Base-by-base conservation (phyloP, 92 coral and sea anemone genomes). In the Zoanthus sansibaricus region DNA sequence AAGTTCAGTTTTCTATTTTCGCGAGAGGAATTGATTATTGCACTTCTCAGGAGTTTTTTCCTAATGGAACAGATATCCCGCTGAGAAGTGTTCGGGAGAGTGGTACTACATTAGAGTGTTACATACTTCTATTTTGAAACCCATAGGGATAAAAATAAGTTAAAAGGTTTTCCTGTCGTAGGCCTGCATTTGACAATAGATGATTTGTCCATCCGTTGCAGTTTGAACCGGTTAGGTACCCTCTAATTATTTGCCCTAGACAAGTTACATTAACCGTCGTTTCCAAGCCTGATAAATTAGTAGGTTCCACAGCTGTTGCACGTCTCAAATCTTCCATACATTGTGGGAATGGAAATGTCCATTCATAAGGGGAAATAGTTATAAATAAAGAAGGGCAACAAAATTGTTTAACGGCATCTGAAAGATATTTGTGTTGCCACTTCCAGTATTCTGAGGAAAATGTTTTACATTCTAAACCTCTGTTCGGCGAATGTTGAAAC, bases 301-400 rank as follows among this genome's bases (percentile, higher is more conserved):
- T 92, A 1, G 95, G 95, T 33, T 33, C 42, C 42, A 33, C 1
- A 3, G 42, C 42, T 33, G 91, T 80, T 6, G 7, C 4, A 0
- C 45, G 0, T 49, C 83, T n/a, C 9, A 86, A 62, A 0, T 68
- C 71, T 0, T 59, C 17, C 11, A 88, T 15, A 90, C 93, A 94
- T 0, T 8, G 9, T 9, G 94, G 91, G 45, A 76, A 87, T 5
- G 95, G 94, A 62, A 94, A 92, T 7, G 90, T 73, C 95, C 95
- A 94, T 61, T 94, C 98, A 54, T 37, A 94, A 10, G 93, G 98
- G 9, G 86, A 90, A 0, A 94, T 56, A 2, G 94, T 94, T 0
- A 92, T 51, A 49, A 90, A 94, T 6, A 89, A 47, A 76, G 45
- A 64, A 2, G 98, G 98, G 15, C 10, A 16, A 2, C 94, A 94